A percentile compares a stretch with the other conserved stretches of the same genome.
phyloP scores from a whole-genome alignment of 2,113 vertebrate genomes.

The Cynocephalus volans region DNA sequence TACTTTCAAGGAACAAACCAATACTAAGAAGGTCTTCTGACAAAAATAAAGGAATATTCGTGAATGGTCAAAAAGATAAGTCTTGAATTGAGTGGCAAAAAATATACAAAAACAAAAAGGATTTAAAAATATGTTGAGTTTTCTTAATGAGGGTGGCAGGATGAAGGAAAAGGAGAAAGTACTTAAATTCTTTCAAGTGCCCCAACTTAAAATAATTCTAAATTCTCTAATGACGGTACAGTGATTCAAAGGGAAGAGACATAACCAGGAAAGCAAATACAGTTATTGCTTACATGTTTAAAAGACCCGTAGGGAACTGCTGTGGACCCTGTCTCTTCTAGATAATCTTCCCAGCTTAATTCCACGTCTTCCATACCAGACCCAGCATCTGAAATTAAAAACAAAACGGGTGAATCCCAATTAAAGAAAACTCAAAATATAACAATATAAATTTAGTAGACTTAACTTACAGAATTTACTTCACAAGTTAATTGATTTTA shows the following conservation, averaged over 20 bases:
- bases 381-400: constrained; percentile 92
- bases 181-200: constrained; percentile 9
- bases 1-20: constrained; percentile 39
- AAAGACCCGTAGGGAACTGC: constrained; percentile 97
- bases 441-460: constrained; percentile 24
- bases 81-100: not conserved
- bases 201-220: constrained; percentile 49
- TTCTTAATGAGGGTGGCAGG: not conserved
- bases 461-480: constrained; percentile 37
- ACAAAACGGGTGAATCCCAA: not conserved
- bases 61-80: not conserved
- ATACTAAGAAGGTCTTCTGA: not conserved
- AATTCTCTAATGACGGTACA: not conserved
- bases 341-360: constrained; percentile 98
- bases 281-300: constrained; percentile 95
- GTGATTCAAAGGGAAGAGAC: not conserved
- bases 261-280: not conserved
- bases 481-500: constrained; percentile 31
- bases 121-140: not conserved
- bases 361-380: constrained; percentile 95
- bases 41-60: constrained; percentile 47
- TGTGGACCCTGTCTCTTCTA: constrained; percentile 95
- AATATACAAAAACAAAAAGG: constrained; percentile 8
- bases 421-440: constrained; percentile 42
- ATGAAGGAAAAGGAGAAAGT: not conserved